These are phyloP conservation scores for Apodemus speciosus DNA, from an alignment of 2,113 vertebrate genomes.

Conservation along the genomic window DNA sequence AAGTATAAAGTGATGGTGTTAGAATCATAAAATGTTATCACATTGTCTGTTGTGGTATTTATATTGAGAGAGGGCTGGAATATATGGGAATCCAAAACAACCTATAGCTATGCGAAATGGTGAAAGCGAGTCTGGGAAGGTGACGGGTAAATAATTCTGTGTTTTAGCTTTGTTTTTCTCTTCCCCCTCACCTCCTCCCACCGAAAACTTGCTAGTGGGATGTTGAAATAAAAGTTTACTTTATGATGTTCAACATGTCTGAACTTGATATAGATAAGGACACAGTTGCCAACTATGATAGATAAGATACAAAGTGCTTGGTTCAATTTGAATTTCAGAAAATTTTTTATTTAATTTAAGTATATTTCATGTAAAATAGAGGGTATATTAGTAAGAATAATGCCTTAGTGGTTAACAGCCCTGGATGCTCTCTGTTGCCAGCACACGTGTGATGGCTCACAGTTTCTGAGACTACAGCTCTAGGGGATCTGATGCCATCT, in stretches of 20 bases:
- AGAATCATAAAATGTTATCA: neutral
- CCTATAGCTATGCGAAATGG: neutral
- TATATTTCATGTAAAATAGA: neutral
- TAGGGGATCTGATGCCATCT: neutral
- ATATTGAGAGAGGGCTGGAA: neutral
- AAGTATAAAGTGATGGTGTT: constrained; percentile 1
- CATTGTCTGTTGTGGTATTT: constrained; percentile 7
- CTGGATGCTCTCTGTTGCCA: neutral
- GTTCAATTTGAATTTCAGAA: constrained; percentile 28
- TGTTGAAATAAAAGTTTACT: neutral
- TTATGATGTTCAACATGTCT: neutral
- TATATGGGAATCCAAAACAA: neutral
- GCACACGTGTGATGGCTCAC: neutral
- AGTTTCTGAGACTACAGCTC: neutral
- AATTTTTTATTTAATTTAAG: neutral
- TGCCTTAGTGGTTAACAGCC: neutral
- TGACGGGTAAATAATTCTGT: neutral
- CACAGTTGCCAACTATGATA: neutral
- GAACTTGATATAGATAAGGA: neutral
- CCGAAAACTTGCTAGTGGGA: neutral
- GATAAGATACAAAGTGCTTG: neutral
- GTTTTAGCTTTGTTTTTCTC: neutral
- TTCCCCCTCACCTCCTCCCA: accelerated
- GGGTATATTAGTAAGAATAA: neutral
- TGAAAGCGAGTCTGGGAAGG: neutral